Evolutionary conservation across 1,140 invertebrate genomes (phyloP).

Genomic region (Solenopsis invicta): DNA sequence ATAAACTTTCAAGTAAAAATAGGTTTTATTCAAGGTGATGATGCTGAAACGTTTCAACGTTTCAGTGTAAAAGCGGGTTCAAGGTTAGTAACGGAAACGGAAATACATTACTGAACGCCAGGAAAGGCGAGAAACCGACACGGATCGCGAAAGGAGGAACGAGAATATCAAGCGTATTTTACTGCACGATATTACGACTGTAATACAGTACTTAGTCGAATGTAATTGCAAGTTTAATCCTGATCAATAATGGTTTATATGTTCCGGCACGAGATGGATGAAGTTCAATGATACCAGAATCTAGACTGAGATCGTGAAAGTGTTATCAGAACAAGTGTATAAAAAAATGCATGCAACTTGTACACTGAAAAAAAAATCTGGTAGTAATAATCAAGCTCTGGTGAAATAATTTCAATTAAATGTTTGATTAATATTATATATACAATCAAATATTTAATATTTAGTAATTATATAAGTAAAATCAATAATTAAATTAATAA

Average conservation of each 20-base stretch:
- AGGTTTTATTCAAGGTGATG: not conserved
- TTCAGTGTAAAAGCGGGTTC: slow-evolving; percentile 61
- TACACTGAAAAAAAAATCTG: not conserved
- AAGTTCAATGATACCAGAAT: slow-evolving; percentile 13
- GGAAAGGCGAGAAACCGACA: slow-evolving; percentile 3
- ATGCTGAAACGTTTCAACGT: slow-evolving; percentile 31
- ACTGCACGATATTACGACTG: slow-evolving; percentile 17
- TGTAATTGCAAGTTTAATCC: slow-evolving; percentile 9
- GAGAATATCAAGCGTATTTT: slow-evolving; percentile 7
- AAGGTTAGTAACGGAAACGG: slow-evolving; percentile 68
- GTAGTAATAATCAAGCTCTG: too few species aligned
- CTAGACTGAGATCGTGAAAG: not conserved
- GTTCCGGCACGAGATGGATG: not conserved
- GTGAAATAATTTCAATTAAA: too few species aligned
- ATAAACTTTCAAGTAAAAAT: not conserved
- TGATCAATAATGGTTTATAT: slow-evolving; percentile 8
- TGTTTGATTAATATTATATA: too few species aligned
- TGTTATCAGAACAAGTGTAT: not conserved
- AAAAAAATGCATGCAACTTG: not conserved
- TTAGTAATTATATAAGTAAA: too few species aligned
- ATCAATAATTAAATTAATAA: too few species aligned
- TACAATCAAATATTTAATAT: too few species aligned
- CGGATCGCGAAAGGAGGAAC: slow-evolving; percentile 11
- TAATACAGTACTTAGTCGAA: not conserved
- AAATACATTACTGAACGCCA: slow-evolving; percentile 22